Evolutionary conservation across 2,797 vertebrate species (phyloP).

Genomic region (Falco rusticolus): DNA sequence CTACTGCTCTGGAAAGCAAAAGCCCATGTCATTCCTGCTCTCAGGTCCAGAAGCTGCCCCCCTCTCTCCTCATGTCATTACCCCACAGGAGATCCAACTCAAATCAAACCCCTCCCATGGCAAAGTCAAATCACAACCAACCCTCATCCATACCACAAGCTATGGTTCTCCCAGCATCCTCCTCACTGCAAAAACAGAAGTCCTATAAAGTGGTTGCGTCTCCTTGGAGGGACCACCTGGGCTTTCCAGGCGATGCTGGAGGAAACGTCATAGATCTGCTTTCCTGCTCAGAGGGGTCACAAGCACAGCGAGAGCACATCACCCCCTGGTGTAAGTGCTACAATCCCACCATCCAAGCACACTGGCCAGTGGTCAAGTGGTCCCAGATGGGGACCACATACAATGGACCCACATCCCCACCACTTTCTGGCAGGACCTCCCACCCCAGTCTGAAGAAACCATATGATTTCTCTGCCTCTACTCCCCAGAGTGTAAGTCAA

Average conservation of each 20-base stretch:
- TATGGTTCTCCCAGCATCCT: accelerated
- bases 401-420: accelerated
- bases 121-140: neutral
- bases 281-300: neutral
- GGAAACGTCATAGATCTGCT: neutral
- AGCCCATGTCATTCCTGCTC: neutral
- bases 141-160: neutral
- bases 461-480: neutral
- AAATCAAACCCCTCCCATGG: neutral
- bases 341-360: neutral
- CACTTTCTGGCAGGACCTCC: neutral
- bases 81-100: neutral
- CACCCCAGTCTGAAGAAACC: neutral
- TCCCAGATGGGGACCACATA: accelerated
- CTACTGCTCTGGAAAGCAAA: neutral
- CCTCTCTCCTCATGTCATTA: accelerated
- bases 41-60: neutral
- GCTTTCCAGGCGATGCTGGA: neutral
- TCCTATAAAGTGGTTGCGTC: accelerated
- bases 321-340: no score
- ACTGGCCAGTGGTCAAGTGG: neutral
- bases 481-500: neutral
- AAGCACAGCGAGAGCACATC: neutral
- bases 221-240: neutral
- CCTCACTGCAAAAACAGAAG: neutral